phyloP scores from a whole-genome alignment of 2,113 vertebrate genomes.

The Toxotes chatareus region DNA sequence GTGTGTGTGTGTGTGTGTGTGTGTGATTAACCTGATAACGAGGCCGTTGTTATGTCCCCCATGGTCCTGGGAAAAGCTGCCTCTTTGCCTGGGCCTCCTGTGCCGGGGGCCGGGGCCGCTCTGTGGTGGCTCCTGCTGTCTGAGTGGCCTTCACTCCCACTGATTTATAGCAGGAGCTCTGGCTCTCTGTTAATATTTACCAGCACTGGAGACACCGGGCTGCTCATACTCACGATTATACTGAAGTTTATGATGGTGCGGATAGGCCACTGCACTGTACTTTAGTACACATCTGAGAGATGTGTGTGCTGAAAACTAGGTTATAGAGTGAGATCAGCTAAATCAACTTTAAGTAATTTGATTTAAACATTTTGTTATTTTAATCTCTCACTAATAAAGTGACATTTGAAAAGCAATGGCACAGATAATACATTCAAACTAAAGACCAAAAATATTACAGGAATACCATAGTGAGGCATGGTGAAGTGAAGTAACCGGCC shows the following conservation, averaged over 20 bases:
- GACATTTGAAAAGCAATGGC: not conserved
- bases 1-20: constrained; percentile 35
- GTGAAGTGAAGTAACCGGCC: not conserved
- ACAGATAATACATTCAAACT: not conserved
- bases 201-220: constrained; percentile 78
- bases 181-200: constrained; percentile 92
- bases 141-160: constrained; percentile 87
- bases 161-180: constrained; percentile 88
- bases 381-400: not conserved
- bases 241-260: constrained; percentile 54
- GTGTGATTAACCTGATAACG: constrained; percentile 77
- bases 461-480: not conserved
- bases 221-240: constrained; percentile 38
- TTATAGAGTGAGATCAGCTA: not conserved
- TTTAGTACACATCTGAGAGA: constrained; percentile 22
- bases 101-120: constrained; percentile 35
- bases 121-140: constrained; percentile 81
- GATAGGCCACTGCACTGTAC: constrained; percentile 42
- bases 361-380: constrained; percentile 1
- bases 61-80: constrained; percentile 84
- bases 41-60: constrained; percentile 64
- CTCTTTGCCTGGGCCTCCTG: constrained; percentile 41
- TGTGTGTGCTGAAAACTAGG: not conserved
- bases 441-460: not conserved
- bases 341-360: not conserved